phyloP scores from a whole-genome alignment of 2,797 vertebrate genomes.

The Xiphorhynchus erythropygius region DNA sequence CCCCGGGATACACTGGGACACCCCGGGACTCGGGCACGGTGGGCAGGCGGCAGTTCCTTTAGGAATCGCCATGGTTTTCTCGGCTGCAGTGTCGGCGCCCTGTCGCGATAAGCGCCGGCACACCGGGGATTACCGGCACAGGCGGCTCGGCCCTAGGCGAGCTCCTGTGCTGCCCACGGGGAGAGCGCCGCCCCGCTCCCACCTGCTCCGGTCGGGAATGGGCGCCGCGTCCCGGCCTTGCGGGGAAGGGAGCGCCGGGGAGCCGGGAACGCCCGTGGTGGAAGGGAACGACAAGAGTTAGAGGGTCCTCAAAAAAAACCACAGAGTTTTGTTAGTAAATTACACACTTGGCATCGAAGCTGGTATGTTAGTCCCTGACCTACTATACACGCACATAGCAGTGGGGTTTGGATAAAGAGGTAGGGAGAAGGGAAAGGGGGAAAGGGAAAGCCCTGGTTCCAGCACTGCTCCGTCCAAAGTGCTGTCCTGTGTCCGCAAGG shows the following conservation, averaged over 20 bases:
- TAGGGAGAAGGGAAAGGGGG: neutral
- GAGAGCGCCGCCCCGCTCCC: rapidly evolving
- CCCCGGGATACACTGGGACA: no score
- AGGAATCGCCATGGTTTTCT: rapidly evolving
- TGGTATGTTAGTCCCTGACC: neutral
- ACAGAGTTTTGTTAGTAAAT: neutral
- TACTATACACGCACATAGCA: neutral
- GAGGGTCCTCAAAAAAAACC: no score
- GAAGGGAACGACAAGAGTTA: neutral
- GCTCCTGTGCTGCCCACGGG: neutral
- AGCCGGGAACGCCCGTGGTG: neutral
- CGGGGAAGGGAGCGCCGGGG: no score
- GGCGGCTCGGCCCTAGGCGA: neutral
- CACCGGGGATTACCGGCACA: rapidly evolving
- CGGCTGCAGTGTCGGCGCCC: rapidly evolving
- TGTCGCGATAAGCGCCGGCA: no score
- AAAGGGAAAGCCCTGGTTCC: neutral
- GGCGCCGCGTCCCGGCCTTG: neutral
- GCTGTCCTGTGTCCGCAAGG: neutral
- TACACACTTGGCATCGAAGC: no score
- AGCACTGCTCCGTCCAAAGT: neutral
- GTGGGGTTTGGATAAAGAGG: no score
- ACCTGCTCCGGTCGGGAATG: rapidly evolving
- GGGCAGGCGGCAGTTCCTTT: rapidly evolving
- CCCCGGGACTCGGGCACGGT: neutral